A percentile compares a stretch with the other conserved stretches of the same genome.
Conservation (phyloP, 2,797 vertebrate genomes). For the Eremophila alpestris region DNA sequence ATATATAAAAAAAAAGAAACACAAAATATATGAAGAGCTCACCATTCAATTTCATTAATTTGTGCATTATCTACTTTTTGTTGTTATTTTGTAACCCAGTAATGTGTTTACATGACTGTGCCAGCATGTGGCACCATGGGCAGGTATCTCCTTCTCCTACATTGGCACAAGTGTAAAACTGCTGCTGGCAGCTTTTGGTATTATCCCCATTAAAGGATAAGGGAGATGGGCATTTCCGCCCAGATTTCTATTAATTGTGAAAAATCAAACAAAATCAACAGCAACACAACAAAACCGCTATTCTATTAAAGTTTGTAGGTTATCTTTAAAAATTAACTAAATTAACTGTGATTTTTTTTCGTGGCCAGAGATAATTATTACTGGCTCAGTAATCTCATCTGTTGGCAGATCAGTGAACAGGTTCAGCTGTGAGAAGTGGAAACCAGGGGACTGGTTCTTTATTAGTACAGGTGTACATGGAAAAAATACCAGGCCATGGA, state of each 20-base stretch:
- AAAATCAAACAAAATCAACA: not conserved
- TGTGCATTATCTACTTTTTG: not conserved
- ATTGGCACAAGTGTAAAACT: not conserved
- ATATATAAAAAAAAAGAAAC: not conserved
- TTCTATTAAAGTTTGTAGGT: not conserved
- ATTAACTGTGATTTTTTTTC: no score
- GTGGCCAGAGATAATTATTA: no score
- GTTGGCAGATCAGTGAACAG: not conserved
- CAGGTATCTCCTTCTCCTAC: not conserved
- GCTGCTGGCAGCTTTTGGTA: not conserved
- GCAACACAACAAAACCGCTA: not conserved
- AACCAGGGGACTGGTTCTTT: not conserved
- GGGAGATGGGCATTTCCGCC: not conserved
- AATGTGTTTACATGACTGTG: not conserved
- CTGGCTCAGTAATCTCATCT: not conserved
- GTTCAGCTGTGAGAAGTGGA: not conserved
- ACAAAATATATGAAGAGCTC: not conserved
- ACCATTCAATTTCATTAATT: not conserved
- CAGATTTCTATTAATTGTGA: not conserved
- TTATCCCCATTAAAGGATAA: not conserved
- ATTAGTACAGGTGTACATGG: not conserved
- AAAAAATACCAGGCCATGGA: not conserved
- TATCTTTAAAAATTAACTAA: not conserved
- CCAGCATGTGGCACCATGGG: not conserved
- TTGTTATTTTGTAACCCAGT: not conserved